Evolutionary conservation across 2,113 vertebrate genomes (phyloP).

Genomic region (Rhea americana): DNA sequence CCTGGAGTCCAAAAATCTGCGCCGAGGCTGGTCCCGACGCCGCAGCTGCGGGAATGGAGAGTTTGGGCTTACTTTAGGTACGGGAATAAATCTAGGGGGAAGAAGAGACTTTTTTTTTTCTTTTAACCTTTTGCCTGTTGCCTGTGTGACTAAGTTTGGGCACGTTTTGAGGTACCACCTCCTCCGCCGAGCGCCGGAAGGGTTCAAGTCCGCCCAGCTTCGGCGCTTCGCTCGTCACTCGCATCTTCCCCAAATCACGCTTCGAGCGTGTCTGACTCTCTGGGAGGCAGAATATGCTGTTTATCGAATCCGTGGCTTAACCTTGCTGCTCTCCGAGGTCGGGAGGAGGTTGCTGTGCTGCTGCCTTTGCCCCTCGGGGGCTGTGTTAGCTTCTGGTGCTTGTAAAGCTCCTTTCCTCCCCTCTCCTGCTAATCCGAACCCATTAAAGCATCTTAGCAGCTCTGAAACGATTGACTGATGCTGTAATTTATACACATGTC

Average conservation of each 20-base stretch:
- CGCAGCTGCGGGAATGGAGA: not conserved
- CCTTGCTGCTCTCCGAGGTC: not conserved
- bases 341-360: not conserved
- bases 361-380: not conserved
- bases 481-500: constrained; percentile 18
- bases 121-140: not conserved
- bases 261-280: not conserved
- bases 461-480: constrained; percentile 15
- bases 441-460: not conserved
- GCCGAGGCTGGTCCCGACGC: not conserved
- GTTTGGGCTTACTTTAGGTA: not conserved
- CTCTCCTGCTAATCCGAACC: constrained; percentile 3
- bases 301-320: not conserved
- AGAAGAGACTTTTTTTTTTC: not conserved
- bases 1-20: not conserved
- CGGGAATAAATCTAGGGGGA: not conserved
- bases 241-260: not conserved
- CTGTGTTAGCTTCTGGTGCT: not conserved
- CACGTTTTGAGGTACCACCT: fast-evolving
- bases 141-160: not conserved
- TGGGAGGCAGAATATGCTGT: not conserved
- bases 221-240: not conserved
- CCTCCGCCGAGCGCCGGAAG: not conserved
- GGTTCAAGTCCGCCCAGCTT: not conserved
- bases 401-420: not conserved